phyloP scores from a whole-genome alignment of 2,888 invertebrate species.

The Habroteleia sp. region DNA sequence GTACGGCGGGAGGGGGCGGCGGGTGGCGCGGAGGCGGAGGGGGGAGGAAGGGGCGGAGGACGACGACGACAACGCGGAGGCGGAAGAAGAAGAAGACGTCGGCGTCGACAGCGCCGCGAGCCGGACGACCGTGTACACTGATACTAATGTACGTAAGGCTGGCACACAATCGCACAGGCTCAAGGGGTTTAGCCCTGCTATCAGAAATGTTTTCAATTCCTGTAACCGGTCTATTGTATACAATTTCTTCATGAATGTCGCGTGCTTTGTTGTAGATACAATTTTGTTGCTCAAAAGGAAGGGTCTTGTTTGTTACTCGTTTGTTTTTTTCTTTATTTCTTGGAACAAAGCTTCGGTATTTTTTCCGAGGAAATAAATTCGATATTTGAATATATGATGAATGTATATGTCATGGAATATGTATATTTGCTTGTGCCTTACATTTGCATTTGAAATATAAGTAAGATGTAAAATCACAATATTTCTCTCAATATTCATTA shows the following conservation, averaged over 20 bases:
- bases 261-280: constrained; percentile 2
- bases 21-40: constrained; percentile 63
- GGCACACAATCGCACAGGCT: not conserved
- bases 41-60: constrained; percentile 55
- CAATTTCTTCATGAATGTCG: constrained; percentile 15
- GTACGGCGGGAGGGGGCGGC: constrained; percentile 68
- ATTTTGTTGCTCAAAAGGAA: too few relatives aligned
- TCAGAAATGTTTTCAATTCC: constrained; percentile 39
- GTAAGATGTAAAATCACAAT: too few relatives aligned
- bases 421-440: too few relatives aligned
- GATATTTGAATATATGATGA: too few relatives aligned
- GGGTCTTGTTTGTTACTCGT: too few relatives aligned
- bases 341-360: too few relatives aligned
- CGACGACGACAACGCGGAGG: constrained; percentile 47
- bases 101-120: constrained; percentile 57
- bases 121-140: constrained; percentile 50
- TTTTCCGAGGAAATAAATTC: too few relatives aligned
- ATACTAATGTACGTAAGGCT: constrained; percentile 32
- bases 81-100: constrained; percentile 53
- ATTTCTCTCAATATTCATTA: too few relatives aligned
- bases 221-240: constrained; percentile 3
- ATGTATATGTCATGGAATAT: too few relatives aligned
- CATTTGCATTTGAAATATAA: too few relatives aligned
- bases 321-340: too few relatives aligned
- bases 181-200: constrained; percentile 30